Base-by-base conservation (phyloP, 2,797 vertebrate species). In the Sebastes oblongus region DNA sequence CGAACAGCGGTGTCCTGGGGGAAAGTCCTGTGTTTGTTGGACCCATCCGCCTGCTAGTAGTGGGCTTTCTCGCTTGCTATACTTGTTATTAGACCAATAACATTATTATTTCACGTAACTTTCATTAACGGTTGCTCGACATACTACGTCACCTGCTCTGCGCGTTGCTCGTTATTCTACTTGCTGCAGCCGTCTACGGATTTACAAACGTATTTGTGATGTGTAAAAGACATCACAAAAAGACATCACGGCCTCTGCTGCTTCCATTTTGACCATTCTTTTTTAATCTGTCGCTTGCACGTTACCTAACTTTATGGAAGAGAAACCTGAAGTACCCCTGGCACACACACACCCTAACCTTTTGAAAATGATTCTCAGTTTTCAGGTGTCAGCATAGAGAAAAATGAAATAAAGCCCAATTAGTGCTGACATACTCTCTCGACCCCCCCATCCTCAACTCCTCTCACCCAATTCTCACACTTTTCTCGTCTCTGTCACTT, bases 401-500 rank as follows among this genome's bases (percentile, higher is more conserved):
- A 66, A 56, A 67, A n/a, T 66, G 5, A 42, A 78, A 71, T 64
- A 27, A 10, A 42, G 56, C 20, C 42, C 34, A 42, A 70, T 82
- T 69, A 69, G 32, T 50, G 61, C 20, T 24, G 73, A 78, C 60
- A 39, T 27, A 24, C 50, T 39, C 54, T 64, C 74, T 54, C 12
- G 25, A 52, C 54, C 39, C 18, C 56, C 56, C 56, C 34, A 22
- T 30, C 54, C 16, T 46, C 76, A 61, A 20, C 55, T 50, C n/a
- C 58, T 27, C 46, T 72, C 20, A 0, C 39, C 61, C 65, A 25
- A 59, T 75, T 77, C 25, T 52, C 80, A 78, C 78, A n/a, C 66
- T 64, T 69, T 50, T 68, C 27, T 67, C 59, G 27, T 70, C 75
- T 72, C 50, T 60, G 77, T 89, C 61, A 32, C 84, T 84, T 77